Evolutionary conservation across 2,797 vertebrate genomes (phyloP).

Genomic region (Erpetoichthys calabaricus): DNA sequence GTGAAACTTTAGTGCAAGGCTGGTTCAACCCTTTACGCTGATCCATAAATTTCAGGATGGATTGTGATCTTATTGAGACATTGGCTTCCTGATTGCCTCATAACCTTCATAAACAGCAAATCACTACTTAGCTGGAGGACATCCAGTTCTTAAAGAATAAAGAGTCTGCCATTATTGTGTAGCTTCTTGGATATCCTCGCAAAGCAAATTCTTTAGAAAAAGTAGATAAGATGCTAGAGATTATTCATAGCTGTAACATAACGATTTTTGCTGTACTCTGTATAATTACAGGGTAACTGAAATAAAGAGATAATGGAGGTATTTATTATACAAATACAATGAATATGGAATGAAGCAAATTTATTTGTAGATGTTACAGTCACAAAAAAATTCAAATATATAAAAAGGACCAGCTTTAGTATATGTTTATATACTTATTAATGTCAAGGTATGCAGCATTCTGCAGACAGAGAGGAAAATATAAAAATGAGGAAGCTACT

Average conservation of each 20-base stretch:
- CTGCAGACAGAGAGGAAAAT: no score
- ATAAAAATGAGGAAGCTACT: no score
- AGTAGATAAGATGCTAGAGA: background rate
- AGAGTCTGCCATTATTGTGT: background rate
- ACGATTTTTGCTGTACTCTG: background rate
- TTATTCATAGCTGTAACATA: background rate
- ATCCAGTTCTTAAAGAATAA: background rate
- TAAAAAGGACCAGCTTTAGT: no score
- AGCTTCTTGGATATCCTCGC: background rate
- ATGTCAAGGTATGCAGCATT: no score
- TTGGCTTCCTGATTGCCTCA: conserved; percentile 40
- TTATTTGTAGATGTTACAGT: no score
- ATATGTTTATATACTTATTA: no score
- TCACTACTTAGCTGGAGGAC: conserved; percentile 34
- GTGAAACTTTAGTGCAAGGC: conserved; percentile 42
- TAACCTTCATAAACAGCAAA: conserved; percentile 41
- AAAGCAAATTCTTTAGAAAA: no score
- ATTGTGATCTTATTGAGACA: conserved; percentile 39
- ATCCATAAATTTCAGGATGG: conserved; percentile 41
- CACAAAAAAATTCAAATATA: no score
- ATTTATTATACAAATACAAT: no score
- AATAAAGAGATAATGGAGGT: no score
- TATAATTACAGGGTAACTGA: no score
- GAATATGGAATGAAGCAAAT: no score
- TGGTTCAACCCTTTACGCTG: conserved; percentile 36